phyloP scores from a whole-genome alignment of 30 jellyfish, hydroid and myxozoan species.

The Pelagia noctiluca region DNA sequence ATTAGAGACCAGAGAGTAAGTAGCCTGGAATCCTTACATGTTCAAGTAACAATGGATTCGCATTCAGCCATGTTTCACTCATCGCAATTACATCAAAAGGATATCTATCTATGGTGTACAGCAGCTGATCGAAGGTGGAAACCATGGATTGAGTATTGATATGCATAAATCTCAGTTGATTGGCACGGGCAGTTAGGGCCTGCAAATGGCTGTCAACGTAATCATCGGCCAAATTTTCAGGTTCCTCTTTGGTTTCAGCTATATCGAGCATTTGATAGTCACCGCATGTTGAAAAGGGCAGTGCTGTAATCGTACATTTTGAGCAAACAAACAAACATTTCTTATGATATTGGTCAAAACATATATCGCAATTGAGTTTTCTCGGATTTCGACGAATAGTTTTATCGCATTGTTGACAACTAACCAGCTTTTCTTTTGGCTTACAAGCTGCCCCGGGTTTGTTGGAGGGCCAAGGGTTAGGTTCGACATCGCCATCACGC shows the following conservation, averaged over 20 bases:
- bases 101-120: slow-evolving; percentile 2
- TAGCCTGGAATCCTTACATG: slow-evolving; percentile 42
- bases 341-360: slow-evolving; percentile 23
- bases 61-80: slow-evolving; percentile 26
- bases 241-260: slow-evolving; percentile 29
- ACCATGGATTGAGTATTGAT: slow-evolving; percentile 29
- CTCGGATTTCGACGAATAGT: slow-evolving; percentile 6
- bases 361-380: slow-evolving; percentile 21
- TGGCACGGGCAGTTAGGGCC: slow-evolving; percentile 27
- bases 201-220: slow-evolving; percentile 29
- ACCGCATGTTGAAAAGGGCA: slow-evolving; percentile 33
- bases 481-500: slow-evolving; percentile 18
- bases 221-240: slow-evolving; percentile 10
- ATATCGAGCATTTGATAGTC: slow-evolving; percentile 22
- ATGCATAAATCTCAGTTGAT: slow-evolving; percentile 22
- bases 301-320: slow-evolving; percentile 23
- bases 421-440: slow-evolving; percentile 2
- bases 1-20: no score
- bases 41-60: slow-evolving; percentile 36
- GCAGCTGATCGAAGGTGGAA: slow-evolving; percentile 32
- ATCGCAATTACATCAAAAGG: slow-evolving; percentile 3
- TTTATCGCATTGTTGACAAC: slow-evolving; percentile 3
- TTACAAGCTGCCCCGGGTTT: background rate
- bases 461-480: slow-evolving; percentile 25
- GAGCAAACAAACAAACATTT: slow-evolving; percentile 21